Percentiles rank a stretch among this genome's conserved stretches.
These are phyloP conservation scores for Octodon degus DNA, from an alignment of 2,113 vertebrate genomes.

Conservation along the genomic window DNA sequence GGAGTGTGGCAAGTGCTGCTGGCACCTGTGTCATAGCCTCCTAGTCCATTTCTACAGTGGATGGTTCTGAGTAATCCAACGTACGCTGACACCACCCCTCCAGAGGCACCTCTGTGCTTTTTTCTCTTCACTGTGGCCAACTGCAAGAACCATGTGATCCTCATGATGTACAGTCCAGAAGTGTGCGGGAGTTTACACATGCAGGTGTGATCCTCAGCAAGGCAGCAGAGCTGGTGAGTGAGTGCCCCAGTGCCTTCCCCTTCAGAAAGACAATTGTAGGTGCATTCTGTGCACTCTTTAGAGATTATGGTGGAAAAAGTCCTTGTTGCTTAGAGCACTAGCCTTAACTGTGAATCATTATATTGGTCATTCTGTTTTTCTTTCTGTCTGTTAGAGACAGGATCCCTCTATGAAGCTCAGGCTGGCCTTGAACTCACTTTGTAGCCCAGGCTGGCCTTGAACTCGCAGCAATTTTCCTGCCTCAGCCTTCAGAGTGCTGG, in stretches of 20 bases:
- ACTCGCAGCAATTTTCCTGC: too few relatives aligned
- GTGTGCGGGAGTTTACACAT: too few relatives aligned
- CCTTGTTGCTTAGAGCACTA: neutral
- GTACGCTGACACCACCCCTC: neutral
- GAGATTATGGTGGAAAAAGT: neutral
- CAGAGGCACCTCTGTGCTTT: neutral
- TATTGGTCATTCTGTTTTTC: neutral
- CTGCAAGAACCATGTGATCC: too few relatives aligned
- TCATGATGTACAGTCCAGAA: neutral
- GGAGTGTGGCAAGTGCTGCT: neutral
- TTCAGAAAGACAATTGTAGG: neutral
- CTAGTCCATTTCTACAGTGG: neutral
- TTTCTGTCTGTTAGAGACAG: too few relatives aligned
- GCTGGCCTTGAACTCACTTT: too few relatives aligned
- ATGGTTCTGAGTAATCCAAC: too few relatives aligned
- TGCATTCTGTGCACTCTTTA: neutral
- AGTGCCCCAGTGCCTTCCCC: neutral
- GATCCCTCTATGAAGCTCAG: too few relatives aligned
- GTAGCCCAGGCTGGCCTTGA: too few relatives aligned
- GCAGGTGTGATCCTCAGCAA: neutral
- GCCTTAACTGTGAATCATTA: neutral
- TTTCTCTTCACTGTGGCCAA: neutral
- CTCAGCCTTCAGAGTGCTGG: too few relatives aligned
- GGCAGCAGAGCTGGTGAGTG: neutral
- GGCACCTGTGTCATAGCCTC: neutral